Evolutionary conservation across 2,797 vertebrate genomes (phyloP), one percentile per base, ranked within the genome.

Genomic region (Coreius guichenoti): DNA sequence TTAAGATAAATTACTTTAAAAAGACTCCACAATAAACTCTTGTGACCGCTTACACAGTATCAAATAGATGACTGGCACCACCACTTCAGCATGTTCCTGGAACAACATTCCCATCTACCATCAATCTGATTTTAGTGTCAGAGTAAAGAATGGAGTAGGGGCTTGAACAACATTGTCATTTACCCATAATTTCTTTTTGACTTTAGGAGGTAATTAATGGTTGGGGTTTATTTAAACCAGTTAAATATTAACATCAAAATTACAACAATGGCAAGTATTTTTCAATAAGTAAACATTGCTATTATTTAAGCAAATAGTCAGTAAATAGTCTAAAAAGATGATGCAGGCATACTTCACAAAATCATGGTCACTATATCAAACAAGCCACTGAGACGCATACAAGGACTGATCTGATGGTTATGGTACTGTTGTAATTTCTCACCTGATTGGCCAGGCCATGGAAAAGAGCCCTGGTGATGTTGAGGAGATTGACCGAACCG

Each of bases 381-480:
- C 4, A 26, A 77, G 2, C 21, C 11, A 33, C 5, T 75, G 29
- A 75, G 47, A 33, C 1, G 2, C 17, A 33, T 58, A 17, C 14
- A 77, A 39, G 2, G 23, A 39, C 51, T 39, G 33, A 51, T 54
- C 0, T 54, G 19, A 67, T 33, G 49, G 70, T 6, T 67, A 5
- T 9, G 13, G 12, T 26, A 26, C 33, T 26, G 54, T 13, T 81
- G 6, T 13, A 33, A 13, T 33, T 1, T 81, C 87, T 91, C 93
- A 99, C 98, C 97, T 99, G 98, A 26, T n/a, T 90, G 82, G 93
- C 90, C 76, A 99, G 92, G n/a, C 97, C 97, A 0, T 82, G 94
- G 80, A 99, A 99, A 86, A 99, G 85, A 0, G 97, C 97, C 26
- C 90, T 95, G 82, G 97, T 99, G 90, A 99, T 89, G 93, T 97